Percentiles rank a stretch among this genome's conserved stretches.
Evolutionary conservation across 2,888 invertebrate species (phyloP).

Genomic region (Cheilosia grossa): DNA sequence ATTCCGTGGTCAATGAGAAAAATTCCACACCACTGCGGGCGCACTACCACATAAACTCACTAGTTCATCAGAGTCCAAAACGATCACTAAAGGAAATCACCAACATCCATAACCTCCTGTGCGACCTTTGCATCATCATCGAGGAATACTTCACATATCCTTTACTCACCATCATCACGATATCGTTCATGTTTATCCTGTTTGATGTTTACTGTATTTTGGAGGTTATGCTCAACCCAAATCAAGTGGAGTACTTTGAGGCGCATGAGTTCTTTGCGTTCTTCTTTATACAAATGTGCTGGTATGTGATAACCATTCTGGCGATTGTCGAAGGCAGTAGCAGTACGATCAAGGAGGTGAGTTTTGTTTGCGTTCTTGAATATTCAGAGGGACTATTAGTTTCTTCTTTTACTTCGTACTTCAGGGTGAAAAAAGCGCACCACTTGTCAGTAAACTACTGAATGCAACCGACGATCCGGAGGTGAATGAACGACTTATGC

Average conservation of each 20-base stretch:
- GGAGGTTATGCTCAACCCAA: constrained; percentile 80
- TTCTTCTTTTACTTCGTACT: constrained; percentile 11
- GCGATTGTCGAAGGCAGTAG: constrained; percentile 81
- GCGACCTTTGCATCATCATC: constrained; percentile 80
- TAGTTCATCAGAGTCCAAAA: constrained; percentile 79
- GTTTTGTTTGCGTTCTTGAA: background rate
- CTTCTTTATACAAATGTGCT: constrained; percentile 80
- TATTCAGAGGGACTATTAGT: background rate
- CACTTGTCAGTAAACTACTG: constrained; percentile 81
- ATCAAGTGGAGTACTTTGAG: constrained; percentile 79
- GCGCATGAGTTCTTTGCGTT: constrained; percentile 81
- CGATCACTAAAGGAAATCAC: constrained; percentile 80
- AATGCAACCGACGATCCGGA: constrained; percentile 80
- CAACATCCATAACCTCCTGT: constrained; percentile 80
- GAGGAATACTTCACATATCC: constrained; percentile 82
- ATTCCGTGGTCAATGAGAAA: constrained; percentile 73
- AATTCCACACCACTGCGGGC: constrained; percentile 52
- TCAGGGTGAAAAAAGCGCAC: constrained; percentile 78
- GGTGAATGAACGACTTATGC: constrained; percentile 79
- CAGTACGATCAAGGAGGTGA: constrained; percentile 78
- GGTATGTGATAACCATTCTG: constrained; percentile 80
- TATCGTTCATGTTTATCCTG: constrained; percentile 81
- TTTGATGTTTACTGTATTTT: constrained; percentile 81
- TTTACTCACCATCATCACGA: constrained; percentile 80
- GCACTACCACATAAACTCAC: constrained; percentile 79